Evolutionary conservation across 2,113 vertebrate genomes (phyloP), one percentile per base, ranked within the genome.

Genomic region (Ornithorhynchus anatinus): DNA sequence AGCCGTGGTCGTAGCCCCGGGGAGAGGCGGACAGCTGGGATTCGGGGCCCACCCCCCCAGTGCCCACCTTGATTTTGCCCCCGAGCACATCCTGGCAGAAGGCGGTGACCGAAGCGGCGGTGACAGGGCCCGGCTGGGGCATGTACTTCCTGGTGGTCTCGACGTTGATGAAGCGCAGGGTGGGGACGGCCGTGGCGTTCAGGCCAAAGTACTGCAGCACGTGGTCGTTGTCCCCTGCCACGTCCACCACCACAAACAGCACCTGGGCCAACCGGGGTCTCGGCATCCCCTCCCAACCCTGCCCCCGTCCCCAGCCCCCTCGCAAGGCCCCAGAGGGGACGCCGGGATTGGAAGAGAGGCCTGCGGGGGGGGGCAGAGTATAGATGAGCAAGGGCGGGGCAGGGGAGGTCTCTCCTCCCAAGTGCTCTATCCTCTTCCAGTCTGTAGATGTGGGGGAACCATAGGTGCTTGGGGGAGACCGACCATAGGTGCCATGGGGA

Each of bases 141-240:
- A 10, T 80, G 20, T 93, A 98, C 85, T 97, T 99, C 77, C 88
- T 93, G 32, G 89, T 86, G 10, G 91, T 92, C 1, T 93, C 90
- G 16, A 95, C 90, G 79, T 92, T 92, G 67, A 97, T 89, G 8
- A 98, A 60, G 14, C 96, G 94, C 35, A 89, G 70, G 0, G 93
- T 88, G 5, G 97, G 97, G 3, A 66, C 89, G 0, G 96, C 94
- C 0, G 70, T 53, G 0, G 72, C 70, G 0, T 87, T 91, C 72
- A 99, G 70, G 31, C 94, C 93, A 0, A 98, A 98, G 87, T 95
- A 99, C 8, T 87, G 79, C 39, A 98, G 87, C 65, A 99, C 93
- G 0, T 83, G 43, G 0, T 89, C 84, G 0, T 91, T 87, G 0
- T 88, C 5, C 0, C 77, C 79, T 0, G 16, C 32, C 22, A 96